Percentiles rank a stretch among this genome's conserved stretches.
phyloP scores from a whole-genome alignment of 2,888 invertebrate species.

The Nemotelus nigrinus region DNA sequence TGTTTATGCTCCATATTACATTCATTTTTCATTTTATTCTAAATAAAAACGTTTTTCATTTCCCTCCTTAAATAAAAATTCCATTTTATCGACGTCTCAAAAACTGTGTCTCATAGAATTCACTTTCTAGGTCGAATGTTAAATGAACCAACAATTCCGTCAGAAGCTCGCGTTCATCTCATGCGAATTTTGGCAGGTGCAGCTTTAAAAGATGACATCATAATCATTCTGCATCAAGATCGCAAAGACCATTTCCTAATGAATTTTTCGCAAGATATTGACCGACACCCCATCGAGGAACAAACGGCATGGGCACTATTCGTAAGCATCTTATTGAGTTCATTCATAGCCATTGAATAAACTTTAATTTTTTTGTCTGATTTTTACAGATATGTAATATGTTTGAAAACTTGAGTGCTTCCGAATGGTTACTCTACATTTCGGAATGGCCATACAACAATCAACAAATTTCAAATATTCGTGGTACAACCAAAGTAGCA shows the following conservation, averaged over 20 bases:
- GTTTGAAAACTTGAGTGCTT: constrained; percentile 87
- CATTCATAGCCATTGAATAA: not conserved
- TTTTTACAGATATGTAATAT: constrained; percentile 82
- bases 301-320: constrained; percentile 83
- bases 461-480: constrained; percentile 84
- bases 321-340: constrained; percentile 67
- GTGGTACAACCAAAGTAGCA: constrained; percentile 90
- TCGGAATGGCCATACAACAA: constrained; percentile 87
- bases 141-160: constrained; percentile 69
- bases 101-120: not conserved
- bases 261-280: constrained; percentile 85
- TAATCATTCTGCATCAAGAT: constrained; percentile 89
- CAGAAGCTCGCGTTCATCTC: constrained; percentile 72
- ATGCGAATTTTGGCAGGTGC: constrained; percentile 79
- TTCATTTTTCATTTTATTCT: not conserved
- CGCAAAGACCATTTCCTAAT: constrained; percentile 87
- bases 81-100: not conserved
- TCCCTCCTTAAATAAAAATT: not conserved
- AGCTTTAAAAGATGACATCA: constrained; percentile 88
- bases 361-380: not conserved
- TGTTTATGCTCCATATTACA: not conserved
- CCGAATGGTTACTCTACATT: constrained; percentile 93
- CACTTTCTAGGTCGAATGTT: constrained; percentile 68
- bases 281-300: constrained; percentile 76
- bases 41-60: not conserved